Conservation (phyloP, 1,140 invertebrate species). For the Eueides isabella region DNA sequence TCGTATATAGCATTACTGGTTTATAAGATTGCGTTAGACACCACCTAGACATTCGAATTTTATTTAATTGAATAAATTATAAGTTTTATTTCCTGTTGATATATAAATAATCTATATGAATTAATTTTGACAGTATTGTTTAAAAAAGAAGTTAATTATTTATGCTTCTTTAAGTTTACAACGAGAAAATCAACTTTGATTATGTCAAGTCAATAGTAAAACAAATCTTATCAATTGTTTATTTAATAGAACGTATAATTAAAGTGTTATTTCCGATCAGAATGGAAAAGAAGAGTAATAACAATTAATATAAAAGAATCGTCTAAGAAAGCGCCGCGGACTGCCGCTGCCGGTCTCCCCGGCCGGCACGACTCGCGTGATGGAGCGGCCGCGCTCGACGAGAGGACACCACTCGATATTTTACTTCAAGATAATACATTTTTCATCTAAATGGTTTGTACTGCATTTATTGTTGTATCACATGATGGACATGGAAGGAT, state of each 20-base stretch:
- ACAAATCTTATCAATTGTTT: no score
- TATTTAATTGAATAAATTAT: neutral
- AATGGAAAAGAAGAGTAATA: neutral
- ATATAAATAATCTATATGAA: neutral
- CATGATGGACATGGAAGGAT: neutral
- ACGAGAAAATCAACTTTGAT: no score
- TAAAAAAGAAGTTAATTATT: no score
- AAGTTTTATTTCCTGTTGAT: neutral
- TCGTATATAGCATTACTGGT: neutral
- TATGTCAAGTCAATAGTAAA: no score
- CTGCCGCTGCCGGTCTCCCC: neutral
- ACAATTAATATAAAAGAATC: conserved; percentile 24
- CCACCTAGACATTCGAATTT: neutral
- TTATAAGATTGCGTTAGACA: neutral
- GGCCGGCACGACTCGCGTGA: neutral
- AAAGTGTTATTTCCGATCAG: neutral
- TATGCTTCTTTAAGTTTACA: no score
- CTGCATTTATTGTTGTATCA: neutral
- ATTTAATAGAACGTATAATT: neutral
- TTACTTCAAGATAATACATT: conserved; percentile 21
- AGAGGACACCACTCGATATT: conserved; percentile 10
- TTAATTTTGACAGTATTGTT: no score
- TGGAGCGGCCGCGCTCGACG: neutral
- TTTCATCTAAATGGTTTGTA: conserved; percentile 16
- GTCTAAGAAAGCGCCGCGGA: conserved; percentile 1